Evolutionary conservation across 2,797 vertebrate species (phyloP).

Genomic region (Cryptoprocta ferox): DNA sequence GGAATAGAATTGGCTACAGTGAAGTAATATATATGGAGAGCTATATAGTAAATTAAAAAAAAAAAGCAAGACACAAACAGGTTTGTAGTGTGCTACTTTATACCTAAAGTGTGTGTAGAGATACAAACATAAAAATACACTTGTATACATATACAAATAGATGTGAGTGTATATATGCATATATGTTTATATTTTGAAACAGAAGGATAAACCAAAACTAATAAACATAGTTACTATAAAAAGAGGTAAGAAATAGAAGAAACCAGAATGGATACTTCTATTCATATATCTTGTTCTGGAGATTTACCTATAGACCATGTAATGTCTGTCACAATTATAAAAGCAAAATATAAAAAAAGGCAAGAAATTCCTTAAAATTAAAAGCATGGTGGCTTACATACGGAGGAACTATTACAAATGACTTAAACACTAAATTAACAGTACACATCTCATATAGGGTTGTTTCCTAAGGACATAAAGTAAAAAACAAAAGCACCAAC

Average conservation of each 20-base stretch:
- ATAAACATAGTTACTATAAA: neutral
- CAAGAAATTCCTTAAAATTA: neutral
- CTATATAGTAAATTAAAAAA: neutral
- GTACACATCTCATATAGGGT: neutral
- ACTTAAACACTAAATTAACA: slow-evolving; percentile 26
- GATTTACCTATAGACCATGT: neutral
- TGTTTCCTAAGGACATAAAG: neutral
- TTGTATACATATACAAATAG: neutral
- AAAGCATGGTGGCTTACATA: neutral
- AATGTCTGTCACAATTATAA: neutral
- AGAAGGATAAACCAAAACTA: neutral
- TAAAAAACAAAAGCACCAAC: neutral
- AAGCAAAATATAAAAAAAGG: neutral
- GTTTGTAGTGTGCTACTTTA: neutral
- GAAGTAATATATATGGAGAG: neutral
- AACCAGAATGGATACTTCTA: neutral
- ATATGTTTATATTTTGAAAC: neutral
- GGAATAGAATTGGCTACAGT: neutral
- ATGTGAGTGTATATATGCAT: neutral
- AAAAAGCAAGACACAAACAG: neutral
- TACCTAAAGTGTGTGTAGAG: neutral
- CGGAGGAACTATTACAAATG: neutral
- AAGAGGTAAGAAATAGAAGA: neutral
- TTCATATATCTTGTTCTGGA: neutral
- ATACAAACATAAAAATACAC: neutral